A percentile compares a stretch with the other conserved stretches of the same genome.
Conservation (phyloP, 2,797 vertebrate genomes). For the Anomalospiza imberbis region DNA sequence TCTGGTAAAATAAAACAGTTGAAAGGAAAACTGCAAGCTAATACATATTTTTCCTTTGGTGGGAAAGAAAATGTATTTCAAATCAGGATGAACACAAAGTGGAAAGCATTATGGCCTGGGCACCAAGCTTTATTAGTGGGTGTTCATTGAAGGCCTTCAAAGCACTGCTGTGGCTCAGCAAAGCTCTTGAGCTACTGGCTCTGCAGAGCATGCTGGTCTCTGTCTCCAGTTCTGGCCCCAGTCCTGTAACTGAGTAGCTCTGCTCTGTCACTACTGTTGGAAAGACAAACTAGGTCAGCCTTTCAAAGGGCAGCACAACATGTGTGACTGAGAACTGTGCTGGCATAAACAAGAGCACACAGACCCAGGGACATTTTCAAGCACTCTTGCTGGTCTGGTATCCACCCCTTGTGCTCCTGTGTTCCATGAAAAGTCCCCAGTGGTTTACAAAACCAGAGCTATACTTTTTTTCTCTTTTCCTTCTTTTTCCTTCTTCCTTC, state of each 20-base stretch:
- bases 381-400: neutral
- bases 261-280: neutral
- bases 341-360: neutral
- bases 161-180: neutral
- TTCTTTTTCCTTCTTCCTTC: too few species aligned
- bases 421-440: neutral
- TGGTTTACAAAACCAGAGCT: neutral
- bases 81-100: neutral
- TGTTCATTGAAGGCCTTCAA: neutral
- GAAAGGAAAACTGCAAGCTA: neutral
- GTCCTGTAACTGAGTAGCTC: neutral
- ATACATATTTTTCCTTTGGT: neutral
- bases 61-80: neutral
- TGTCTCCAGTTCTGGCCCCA: neutral
- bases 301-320: neutral
- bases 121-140: neutral
- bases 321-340: neutral
- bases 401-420: neutral
- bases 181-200: neutral
- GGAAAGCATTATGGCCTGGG: neutral
- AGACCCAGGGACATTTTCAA: neutral
- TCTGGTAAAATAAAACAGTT: neutral
- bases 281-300: neutral
- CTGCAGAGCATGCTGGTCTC: neutral
- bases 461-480: fast-evolving